phyloP scores from a whole-genome alignment of 37 sponge, comb jelly and placozoan genomes.

The Halisarca cf. caerulea region DNA sequence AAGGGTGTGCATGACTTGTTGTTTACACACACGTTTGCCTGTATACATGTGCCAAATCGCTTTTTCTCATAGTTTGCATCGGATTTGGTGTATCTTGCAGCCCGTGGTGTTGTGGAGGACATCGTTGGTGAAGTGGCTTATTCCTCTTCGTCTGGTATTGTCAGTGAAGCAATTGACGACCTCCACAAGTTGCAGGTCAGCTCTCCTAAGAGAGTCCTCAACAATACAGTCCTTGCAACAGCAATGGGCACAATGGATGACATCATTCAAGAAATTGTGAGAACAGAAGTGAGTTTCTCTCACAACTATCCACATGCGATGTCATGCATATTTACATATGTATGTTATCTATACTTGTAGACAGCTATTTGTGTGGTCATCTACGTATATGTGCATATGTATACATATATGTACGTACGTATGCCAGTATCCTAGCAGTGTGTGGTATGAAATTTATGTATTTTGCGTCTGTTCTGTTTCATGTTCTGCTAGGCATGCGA shows the following conservation, averaged over 20 bases:
- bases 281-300: neutral
- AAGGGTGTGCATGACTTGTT: too few species aligned
- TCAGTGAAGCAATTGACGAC: constrained; percentile 22
- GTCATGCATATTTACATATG: neutral
- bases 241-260: neutral
- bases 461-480: neutral
- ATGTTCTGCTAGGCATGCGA: neutral
- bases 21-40: too few species aligned
- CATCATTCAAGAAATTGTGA: neutral
- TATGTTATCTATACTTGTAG: neutral
- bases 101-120: neutral
- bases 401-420: neutral
- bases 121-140: neutral
- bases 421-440: neutral
- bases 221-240: neutral
- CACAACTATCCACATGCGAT: neutral
- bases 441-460: neutral
- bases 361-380: too few species aligned
- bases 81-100: neutral
- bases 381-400: neutral
- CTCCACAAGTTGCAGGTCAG: neutral
- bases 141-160: neutral
- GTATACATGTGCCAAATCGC: too few species aligned
- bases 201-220: neutral
- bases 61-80: constrained; percentile 7